phyloP scores from a whole-genome alignment of 2,888 invertebrate species.

The Eurytoma californica region DNA sequence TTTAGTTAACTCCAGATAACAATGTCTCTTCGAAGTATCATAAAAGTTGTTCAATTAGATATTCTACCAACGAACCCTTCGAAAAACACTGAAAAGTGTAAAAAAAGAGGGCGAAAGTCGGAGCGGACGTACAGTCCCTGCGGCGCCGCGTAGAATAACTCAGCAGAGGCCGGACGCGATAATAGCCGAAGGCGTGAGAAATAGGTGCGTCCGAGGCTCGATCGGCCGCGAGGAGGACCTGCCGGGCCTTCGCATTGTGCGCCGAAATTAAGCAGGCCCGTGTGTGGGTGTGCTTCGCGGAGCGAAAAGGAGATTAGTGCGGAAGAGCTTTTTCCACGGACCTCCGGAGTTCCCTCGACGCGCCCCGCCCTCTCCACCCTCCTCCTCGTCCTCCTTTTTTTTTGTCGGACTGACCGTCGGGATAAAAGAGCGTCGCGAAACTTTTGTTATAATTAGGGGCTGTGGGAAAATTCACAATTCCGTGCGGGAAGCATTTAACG shows the following conservation, averaged over 20 bases:
- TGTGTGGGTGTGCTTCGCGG: no score
- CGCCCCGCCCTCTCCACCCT: no score
- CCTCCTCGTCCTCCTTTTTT: no score
- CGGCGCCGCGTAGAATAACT: constrained; percentile 51
- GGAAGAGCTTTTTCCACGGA: no score
- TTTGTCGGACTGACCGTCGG: no score
- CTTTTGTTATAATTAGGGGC: no score
- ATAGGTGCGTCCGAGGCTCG: constrained; percentile 48
- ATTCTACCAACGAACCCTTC: not conserved
- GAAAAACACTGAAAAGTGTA: not conserved
- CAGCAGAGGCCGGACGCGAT: constrained; percentile 55
- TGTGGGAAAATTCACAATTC: no score
- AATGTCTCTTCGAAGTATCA: not conserved
- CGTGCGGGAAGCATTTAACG: no score
- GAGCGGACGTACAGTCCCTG: not conserved
- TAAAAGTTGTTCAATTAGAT: not conserved
- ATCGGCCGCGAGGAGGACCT: constrained; percentile 8
- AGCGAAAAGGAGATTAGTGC: no score
- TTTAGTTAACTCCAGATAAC: no score
- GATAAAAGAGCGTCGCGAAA: no score
- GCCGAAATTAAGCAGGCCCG: constrained; percentile 34
- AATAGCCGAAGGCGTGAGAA: constrained; percentile 61
- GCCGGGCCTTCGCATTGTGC: constrained; percentile 13
- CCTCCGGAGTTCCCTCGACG: no score
- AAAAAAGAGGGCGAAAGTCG: not conserved